phyloP scores from a whole-genome alignment of 2,797 vertebrate genomes.

The Sebastes aleutianus region DNA sequence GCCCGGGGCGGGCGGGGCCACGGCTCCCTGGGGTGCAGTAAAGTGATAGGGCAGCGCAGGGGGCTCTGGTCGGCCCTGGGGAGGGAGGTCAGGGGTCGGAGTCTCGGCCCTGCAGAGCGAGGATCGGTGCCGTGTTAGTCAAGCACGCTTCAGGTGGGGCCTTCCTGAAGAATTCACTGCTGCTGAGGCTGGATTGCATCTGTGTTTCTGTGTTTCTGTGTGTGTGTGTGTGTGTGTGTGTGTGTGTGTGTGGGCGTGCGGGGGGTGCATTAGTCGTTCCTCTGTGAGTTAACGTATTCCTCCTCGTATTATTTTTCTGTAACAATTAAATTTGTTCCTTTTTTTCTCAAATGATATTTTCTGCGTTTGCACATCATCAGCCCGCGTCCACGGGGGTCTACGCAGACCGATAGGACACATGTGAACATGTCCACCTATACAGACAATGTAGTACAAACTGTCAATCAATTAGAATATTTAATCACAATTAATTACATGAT shows the following conservation, averaged over 20 bases:
- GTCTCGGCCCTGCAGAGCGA: slow-evolving; percentile 17
- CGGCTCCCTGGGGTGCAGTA: slow-evolving; percentile 73
- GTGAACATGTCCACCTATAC: background rate
- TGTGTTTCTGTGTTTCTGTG: slow-evolving; percentile 3
- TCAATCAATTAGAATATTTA: too few relatives aligned
- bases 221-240: background rate
- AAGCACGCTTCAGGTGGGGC: slow-evolving; percentile 58
- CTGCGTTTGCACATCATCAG: background rate
- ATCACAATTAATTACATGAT: too few relatives aligned
- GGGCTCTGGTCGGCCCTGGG: slow-evolving; percentile 46
- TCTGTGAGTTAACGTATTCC: background rate
- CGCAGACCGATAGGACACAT: background rate
- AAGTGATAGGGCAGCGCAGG: slow-evolving; percentile 70
- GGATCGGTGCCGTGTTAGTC: slow-evolving; percentile 52
- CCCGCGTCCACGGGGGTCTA: too few relatives aligned
- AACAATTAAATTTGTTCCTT: too few relatives aligned
- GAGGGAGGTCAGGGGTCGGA: slow-evolving; percentile 63
- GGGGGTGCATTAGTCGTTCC: background rate
- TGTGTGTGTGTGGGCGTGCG: background rate
- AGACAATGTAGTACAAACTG: background rate
- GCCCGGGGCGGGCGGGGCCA: slow-evolving; percentile 29
- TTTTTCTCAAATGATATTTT: background rate
- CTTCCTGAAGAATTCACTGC: slow-evolving; percentile 37
- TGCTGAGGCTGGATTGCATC: slow-evolving; percentile 24
- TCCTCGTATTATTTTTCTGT: background rate